Base-by-base conservation (phyloP, 1,140 invertebrate genomes). In the Stegodyphus dumicola region DNA sequence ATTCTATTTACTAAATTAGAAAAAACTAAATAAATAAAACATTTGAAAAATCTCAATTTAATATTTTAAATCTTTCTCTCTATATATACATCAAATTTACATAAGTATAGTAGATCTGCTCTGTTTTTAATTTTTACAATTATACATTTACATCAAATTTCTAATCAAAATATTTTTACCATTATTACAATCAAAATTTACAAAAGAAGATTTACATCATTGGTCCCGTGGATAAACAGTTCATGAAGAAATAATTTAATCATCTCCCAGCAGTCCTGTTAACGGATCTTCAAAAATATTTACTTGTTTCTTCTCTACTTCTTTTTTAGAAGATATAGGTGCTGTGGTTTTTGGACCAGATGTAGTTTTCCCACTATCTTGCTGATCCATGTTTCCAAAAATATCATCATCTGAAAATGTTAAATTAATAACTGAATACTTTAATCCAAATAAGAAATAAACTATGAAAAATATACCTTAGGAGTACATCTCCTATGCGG, bases 211-310 rank as follows among this genome's bases (percentile, higher is more conserved):
- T 67, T 67, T 67, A 67, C 15, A 67, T 67, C 18, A 67, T 18
- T 67, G 66, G 66, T 67, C 66, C 66, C 15, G 7, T 6, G 9
- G 18, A 17, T 67, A 5, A 17, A 67, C 9, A 67, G 9, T 13
- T 5, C 6, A 6, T 17, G 9, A 5, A 67, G 9, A 17, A 67
- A 67, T 13, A 51, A 51, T 33, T 64, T 60, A 85, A 52, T 77
- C 74, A 53, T 77, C 81, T 11, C 81, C 74, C 6, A 85, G 51
- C 17, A 85, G 64, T 60, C 81, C 81, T 17, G 64, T 76, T 49
- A 85, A 70, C 56, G 81, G 81, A 60, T 85, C 81, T 17, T 85
- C 81, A 85, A 85, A 85, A 51, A 53, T 33, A 73, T 70, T 18
- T 18, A 85, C 81, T 9, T 60, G 56, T 77, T 85, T 67, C 64